A percentile compares a stretch with the other conserved stretches of the same genome.
phyloP scores from a whole-genome alignment of 2,113 vertebrate species.

The human (Homo sapiens) region DNA sequence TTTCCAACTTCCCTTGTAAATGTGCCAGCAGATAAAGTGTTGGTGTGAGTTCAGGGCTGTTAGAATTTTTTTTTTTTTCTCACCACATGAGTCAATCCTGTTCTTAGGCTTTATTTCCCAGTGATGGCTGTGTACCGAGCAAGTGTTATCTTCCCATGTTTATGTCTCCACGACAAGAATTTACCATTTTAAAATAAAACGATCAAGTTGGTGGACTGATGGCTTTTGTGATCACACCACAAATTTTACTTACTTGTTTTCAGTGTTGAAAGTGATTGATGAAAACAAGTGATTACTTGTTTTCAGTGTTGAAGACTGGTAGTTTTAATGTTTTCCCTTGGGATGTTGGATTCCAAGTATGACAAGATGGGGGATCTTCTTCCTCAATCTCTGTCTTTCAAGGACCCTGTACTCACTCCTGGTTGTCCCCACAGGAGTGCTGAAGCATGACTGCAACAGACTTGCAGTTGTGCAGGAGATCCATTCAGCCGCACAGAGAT shows the following conservation, averaged over 20 bases:
- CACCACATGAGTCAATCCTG: not conserved
- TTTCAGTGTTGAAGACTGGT: not conserved
- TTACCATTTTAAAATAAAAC: slow-evolving; percentile 3
- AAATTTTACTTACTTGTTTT: not conserved
- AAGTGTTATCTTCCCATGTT: not conserved
- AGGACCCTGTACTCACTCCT: not conserved
- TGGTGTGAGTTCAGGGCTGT: not conserved
- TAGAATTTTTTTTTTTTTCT: slow-evolving; percentile 45
- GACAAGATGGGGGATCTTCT: not conserved
- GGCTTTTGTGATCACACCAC: too few species aligned
- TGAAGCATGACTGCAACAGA: not conserved
- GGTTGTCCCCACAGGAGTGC: not conserved
- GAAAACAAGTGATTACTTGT: not conserved
- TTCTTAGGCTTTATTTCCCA: slow-evolving; percentile 1
- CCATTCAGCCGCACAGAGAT: not conserved
- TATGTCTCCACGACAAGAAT: not conserved
- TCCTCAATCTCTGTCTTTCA: not conserved
- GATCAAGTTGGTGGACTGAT: too few species aligned
- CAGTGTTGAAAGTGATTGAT: not conserved
- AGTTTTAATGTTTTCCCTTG: not conserved
- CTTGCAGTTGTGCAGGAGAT: not conserved
- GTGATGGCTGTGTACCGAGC: not conserved
- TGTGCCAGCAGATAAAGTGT: slow-evolving; percentile 1
- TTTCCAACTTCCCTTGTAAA: slow-evolving; percentile 48
- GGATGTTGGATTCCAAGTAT: not conserved